Conservation (phyloP, 2,113 vertebrate species). For the Bettongia penicillata region DNA sequence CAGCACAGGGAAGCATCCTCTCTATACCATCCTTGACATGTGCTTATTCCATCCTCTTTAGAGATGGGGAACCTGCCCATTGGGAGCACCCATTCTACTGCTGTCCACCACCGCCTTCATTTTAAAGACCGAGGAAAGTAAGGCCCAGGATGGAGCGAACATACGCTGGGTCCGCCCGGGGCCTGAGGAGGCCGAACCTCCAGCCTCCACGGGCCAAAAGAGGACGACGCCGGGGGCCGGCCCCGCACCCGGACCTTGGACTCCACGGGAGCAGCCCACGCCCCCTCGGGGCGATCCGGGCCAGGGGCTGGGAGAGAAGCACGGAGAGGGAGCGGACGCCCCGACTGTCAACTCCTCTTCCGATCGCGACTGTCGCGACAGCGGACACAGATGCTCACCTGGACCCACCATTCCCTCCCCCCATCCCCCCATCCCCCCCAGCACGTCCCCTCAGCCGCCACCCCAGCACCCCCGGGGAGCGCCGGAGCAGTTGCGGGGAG, state of each 20-base stretch:
- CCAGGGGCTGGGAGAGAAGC: background rate
- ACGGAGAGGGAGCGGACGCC: background rate
- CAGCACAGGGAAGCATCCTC: background rate
- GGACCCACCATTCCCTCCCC: background rate
- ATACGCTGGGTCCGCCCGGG: background rate
- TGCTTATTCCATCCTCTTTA: background rate
- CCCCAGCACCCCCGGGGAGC: background rate
- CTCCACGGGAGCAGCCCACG: background rate
- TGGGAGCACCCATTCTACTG: background rate
- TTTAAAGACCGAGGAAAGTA: background rate
- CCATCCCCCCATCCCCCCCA: background rate
- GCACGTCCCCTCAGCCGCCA: slow-evolving; percentile 1
- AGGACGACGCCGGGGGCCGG: background rate
- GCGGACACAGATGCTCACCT: slow-evolving; percentile 15
- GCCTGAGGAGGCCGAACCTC: background rate
- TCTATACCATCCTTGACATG: background rate
- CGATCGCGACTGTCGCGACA: slow-evolving; percentile 9
- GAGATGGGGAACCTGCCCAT: background rate
- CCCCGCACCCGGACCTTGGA: background rate
- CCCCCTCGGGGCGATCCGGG: slow-evolving; percentile 16
- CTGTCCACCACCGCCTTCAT: background rate
- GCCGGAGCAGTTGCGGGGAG: background rate
- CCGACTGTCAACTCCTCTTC: background rate
- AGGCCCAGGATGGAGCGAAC: background rate
- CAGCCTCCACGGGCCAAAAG: background rate